Conservation (phyloP, 2,888 invertebrate genomes). For the Cephus sareptanus region DNA sequence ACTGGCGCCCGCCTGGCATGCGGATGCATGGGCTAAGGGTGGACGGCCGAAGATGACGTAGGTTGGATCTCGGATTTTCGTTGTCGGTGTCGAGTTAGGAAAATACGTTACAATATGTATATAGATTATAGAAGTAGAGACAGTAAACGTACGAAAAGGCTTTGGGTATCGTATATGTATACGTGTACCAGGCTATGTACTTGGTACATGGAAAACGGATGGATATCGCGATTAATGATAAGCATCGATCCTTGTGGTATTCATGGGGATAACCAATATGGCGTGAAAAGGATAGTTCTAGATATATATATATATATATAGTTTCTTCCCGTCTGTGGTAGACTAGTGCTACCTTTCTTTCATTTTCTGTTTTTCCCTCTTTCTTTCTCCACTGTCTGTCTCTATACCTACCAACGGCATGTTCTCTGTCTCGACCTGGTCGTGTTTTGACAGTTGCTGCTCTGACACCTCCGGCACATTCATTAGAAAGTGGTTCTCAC, state of each 20-base stretch:
- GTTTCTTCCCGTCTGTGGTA: conserved; percentile 3
- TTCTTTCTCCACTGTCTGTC: conserved; percentile 10
- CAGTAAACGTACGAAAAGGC: background rate
- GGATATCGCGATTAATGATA: conserved; percentile 55
- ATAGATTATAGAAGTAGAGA: background rate
- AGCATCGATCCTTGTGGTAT: conserved; percentile 47
- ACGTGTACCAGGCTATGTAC: too few relatives aligned
- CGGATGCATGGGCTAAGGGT: too few relatives aligned
- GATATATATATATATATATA: conserved; percentile 14
- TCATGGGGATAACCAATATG: conserved; percentile 47
- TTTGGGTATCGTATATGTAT: too few relatives aligned
- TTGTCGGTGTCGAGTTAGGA: too few relatives aligned
- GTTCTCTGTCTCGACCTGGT: conserved; percentile 35
- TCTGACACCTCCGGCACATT: conserved; percentile 64
- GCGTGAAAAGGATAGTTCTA: conserved; percentile 48
- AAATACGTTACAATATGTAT: background rate
- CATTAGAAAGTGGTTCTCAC: conserved; percentile 64
- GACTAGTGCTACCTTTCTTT: conserved; percentile 31
- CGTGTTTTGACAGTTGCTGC: conserved; percentile 67
- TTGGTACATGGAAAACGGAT: conserved; percentile 17
- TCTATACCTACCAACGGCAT: conserved; percentile 19
- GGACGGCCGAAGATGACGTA: too few relatives aligned
- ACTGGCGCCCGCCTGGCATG: too few relatives aligned
- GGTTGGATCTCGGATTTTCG: too few relatives aligned
- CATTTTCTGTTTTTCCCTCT: conserved; percentile 27